Base-by-base conservation (phyloP, 2,888 invertebrate species). In the Agrypnus murinus region DNA sequence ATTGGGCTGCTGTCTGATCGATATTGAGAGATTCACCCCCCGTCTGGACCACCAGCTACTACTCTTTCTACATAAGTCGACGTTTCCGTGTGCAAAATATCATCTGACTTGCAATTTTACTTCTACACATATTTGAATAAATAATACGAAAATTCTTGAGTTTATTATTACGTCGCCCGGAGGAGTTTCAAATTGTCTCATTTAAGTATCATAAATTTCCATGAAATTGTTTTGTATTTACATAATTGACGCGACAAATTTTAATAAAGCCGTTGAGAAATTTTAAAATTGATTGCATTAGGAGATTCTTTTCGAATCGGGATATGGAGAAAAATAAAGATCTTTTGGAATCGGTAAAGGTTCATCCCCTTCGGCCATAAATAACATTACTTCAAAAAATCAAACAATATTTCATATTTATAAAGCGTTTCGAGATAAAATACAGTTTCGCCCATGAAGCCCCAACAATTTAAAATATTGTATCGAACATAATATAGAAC, bases 1-100 rank as follows among this genome's bases (percentile, higher is more conserved):
- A 85, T 85, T 85, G 85, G 85, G 81, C 85, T 83, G 81, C 83
- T 81, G 80, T 74, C 84, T 84, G 84, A 84, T 84, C 84, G 84
- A 84, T 84, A 85, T 84, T 83, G 82, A 82, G 81, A 84, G 83
- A 84, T 84, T 84, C 83, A 83, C 84, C 83, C 82, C 80, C 79
- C 81, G 82, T 82, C 82, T 81, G 81, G 81, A 82, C 82, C 80
- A 82, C 79, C 77, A 77, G 80, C 81, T 82, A 82, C 81, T 82
- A 82, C 74, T 81, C 80, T 77, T 80, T 76, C 81, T 82, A 79
- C 80, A 80, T 82, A 81, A 80, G 81, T 82, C 79, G 76, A 66
- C 72, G 65, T 45, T 65, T 64, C 34, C 55, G 50, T 45, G 32
- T 64, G 53, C 62, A 43, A 59, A 70, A 60, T 63, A 62, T 55